phyloP scores from a whole-genome alignment of 2,797 vertebrate species.

The Alosa sapidissima region DNA sequence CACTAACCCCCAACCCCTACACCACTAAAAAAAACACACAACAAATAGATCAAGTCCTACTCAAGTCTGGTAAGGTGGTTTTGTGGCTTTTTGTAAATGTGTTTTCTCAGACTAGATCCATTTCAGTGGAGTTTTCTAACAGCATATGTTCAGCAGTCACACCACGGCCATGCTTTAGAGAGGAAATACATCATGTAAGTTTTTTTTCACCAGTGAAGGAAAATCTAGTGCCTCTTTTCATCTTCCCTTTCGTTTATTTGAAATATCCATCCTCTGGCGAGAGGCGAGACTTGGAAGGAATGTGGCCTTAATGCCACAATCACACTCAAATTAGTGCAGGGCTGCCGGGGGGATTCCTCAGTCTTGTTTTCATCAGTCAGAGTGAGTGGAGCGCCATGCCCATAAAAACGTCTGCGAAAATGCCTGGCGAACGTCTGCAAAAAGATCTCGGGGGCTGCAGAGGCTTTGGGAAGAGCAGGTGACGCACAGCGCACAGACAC shows the following conservation, averaged over 20 bases:
- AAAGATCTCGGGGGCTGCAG: conserved; percentile 6
- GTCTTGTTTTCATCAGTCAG: conserved; percentile 35
- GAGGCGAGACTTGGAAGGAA: conserved; percentile 64
- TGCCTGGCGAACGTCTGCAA: conserved; percentile 28
- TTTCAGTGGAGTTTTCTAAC: conserved; percentile 43
- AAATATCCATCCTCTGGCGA: conserved; percentile 52
- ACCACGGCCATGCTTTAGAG: conserved; percentile 47
- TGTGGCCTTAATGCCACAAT: conserved; percentile 67
- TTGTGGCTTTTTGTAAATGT: conserved; percentile 63
- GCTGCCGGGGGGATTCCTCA: conserved; percentile 31
- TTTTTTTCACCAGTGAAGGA: not conserved
- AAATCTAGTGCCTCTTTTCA: conserved; percentile 53
- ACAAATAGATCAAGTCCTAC: conserved; percentile 52
- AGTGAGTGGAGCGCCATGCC: conserved; percentile 25
- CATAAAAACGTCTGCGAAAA: conserved; percentile 33
- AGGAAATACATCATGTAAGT: conserved; percentile 33
- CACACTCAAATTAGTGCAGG: conserved; percentile 67
- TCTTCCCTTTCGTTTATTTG: conserved; percentile 58
- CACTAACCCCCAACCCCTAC: not conserved
- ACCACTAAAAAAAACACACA: not conserved
- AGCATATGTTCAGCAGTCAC: conserved; percentile 45
- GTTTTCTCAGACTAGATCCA: conserved; percentile 63
- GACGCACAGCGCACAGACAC: not conserved
- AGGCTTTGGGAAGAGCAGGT: conserved; percentile 44
- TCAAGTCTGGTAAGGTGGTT: conserved; percentile 61